Evolutionary conservation across 2,888 invertebrate species (phyloP), one percentile per base, ranked within the genome.

Genomic region (Anodontia alba): DNA sequence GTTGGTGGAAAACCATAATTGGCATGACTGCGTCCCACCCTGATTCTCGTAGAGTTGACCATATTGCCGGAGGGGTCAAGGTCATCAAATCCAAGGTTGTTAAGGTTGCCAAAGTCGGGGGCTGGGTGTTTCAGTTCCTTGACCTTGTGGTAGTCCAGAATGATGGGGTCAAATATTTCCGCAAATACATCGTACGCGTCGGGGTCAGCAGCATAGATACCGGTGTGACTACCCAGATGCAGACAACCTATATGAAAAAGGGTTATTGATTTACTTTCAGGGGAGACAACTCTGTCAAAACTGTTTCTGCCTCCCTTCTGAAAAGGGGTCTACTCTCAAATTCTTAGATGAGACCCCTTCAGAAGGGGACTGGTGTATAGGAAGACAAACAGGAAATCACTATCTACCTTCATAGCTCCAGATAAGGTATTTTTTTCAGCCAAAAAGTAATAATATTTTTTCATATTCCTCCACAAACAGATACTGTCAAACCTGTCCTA

Each of bases 181-280:
- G 88, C 80, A 78, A 91, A 92, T 15, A 85, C 85, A 15, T 88
- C 86, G 81, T 92, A 92, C 0, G 87, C 89, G 33, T 92, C 92
- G 0, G 90, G 90, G 70, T 92, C 92, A 51, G 88, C 86, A 23
- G 92, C 92, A 68, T 90, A 90, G 31, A 91, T 87, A 23, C 93
- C 93, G 31, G 91, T 88, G 93, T 98, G 98, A 88, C 98, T 98
- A 95, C 99, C 99, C 95, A 97, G 96, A 95, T 99, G 99, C 95
- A 98, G 98, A 94, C 98, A 96, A 95, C 98, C 97, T 97, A 94
- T n/a, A 54, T 10, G 49, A 49, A 49, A 49, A 20, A 38, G 38
- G 38, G 38, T 38, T 12, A 5, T 38, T 73, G 95, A 95, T 80
- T 8, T 29, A 36, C 66, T 29, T 71, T n/a, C n/a, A n/a, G n/a